Base-by-base conservation (phyloP, 2,113 vertebrate species). In the Corythaeola cristata region DNA sequence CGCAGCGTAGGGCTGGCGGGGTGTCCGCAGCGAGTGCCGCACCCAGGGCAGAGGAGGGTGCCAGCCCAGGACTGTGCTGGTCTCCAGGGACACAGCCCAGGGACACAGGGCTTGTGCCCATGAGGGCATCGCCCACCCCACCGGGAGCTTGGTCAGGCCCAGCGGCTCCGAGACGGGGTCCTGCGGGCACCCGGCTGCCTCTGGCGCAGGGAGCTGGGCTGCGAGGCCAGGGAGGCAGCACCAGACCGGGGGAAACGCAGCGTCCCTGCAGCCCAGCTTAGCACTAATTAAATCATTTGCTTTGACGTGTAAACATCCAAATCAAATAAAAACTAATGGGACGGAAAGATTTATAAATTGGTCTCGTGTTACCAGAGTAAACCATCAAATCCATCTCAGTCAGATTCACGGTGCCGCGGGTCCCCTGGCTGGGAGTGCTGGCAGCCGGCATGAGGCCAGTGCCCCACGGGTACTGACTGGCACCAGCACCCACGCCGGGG, bases 301-400 rank as follows among this genome's bases (percentile, higher is more conserved):
- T 94, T 74, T 90, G 88, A 94, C 85, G 84, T 39, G 63, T 37
- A 52, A 90, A 84, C 90, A 68, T 83, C 90, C 81, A 92, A 95
- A 94, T 88, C 94, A 96, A 97, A 95, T 93, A 87, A 94, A 94
- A 91, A 76, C 85, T 96, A 96, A 96, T 81, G 85, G 91, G 89
- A 95, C 12, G 74, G 93, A 95, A 94, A 94, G 79, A 95, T 94
- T 87, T 80, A 90, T 89, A 90, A 75, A 93, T 64, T 78, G 73
- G 66, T 88, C 66, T 68, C 56, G 75, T 67, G 56, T 66, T 58
- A 88, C 85, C 26, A 44, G 67, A 80, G 68, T 49, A 66, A 96
- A 86, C 63, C 41, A 72, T 39, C 41, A 67, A 58, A 77, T 32
- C 39, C 85, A 49, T n/a, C 6, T 47, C 76, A 74, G 85, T 37